These are phyloP conservation scores for Mizuhopecten yessoensis DNA, from an alignment of 1,140 invertebrate genomes.

Conservation along the genomic window DNA sequence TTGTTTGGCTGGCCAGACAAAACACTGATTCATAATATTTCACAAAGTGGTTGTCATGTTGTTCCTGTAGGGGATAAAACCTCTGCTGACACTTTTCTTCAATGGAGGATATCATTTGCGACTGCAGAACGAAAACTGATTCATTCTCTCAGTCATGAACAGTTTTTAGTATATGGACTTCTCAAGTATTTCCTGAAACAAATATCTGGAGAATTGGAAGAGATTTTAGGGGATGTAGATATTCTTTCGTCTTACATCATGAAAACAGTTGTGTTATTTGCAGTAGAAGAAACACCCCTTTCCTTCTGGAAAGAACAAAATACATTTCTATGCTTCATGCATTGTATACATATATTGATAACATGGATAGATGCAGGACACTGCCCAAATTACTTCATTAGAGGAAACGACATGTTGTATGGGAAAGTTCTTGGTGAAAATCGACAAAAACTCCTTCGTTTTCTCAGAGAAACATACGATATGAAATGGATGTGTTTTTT, in stretches of 20 bases:
- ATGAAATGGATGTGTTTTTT: too few relatives aligned
- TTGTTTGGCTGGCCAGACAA: constrained; percentile 24
- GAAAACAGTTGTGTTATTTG: constrained; percentile 58
- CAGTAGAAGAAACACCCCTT: constrained; percentile 19
- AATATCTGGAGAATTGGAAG: constrained; percentile 15
- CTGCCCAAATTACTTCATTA: constrained; percentile 60
- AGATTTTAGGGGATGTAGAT: background rate
- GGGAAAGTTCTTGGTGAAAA: background rate
- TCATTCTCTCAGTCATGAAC: constrained; percentile 46
- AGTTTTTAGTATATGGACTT: constrained; percentile 50
- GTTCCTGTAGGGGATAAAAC: constrained; percentile 46
- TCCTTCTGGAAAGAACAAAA: background rate
- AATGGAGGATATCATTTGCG: constrained; percentile 61
- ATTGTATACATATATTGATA: constrained; percentile 25
- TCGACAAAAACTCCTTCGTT: background rate
- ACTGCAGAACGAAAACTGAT: constrained; percentile 49
- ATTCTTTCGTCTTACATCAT: constrained; percentile 54
- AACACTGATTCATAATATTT: background rate
- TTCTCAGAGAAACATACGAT: background rate
- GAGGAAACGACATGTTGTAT: constrained; percentile 53
- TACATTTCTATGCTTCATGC: constrained; percentile 35
- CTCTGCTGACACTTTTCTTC: background rate
- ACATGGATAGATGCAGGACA: constrained; percentile 50
- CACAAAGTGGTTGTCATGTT: constrained; percentile 50
- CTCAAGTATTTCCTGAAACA: constrained; percentile 50